phyloP scores from a whole-genome alignment of 2,888 invertebrate genomes.

The Dicyrtoma fusca region DNA sequence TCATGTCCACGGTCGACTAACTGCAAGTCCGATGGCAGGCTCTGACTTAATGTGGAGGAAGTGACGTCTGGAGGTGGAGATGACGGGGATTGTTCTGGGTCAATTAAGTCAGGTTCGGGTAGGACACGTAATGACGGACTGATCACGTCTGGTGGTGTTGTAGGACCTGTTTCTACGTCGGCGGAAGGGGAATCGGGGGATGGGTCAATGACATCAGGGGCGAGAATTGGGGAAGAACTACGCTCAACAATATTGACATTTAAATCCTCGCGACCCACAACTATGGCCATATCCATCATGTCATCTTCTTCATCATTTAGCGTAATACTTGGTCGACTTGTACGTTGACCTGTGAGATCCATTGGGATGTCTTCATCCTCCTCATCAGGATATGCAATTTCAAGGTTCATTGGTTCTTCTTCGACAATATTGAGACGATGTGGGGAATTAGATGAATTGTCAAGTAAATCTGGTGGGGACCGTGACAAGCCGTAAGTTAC shows the following conservation, averaged over 20 bases:
- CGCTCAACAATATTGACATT: background rate
- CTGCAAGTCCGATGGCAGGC: background rate
- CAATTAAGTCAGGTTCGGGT: slow-evolving; percentile 4
- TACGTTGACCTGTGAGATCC: slow-evolving; percentile 10
- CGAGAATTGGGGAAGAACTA: too few relatives aligned
- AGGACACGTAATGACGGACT: background rate
- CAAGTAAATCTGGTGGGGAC: slow-evolving; percentile 14
- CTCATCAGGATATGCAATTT: slow-evolving; percentile 1
- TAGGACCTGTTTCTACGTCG: background rate
- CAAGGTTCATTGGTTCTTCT: slow-evolving; percentile 10
- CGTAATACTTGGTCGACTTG: too few relatives aligned
- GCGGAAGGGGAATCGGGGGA: background rate
- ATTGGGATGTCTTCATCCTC: slow-evolving; percentile 14
- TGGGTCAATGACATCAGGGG: too few relatives aligned
- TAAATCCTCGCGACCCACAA: background rate
- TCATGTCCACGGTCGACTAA: background rate
- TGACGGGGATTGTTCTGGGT: background rate
- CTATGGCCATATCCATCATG: background rate
- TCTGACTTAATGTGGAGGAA: background rate
- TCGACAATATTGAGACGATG: slow-evolving; percentile 28
- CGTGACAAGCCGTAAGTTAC: background rate
- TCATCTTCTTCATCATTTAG: background rate
- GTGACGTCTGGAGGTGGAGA: slow-evolving; percentile 21
- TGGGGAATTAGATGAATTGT: slow-evolving; percentile 22
- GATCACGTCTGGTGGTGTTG: background rate